These are phyloP conservation scores for Scomberomorus guttatus DNA, from an alignment of 2,797 vertebrate genomes.

Conservation along the genomic window DNA sequence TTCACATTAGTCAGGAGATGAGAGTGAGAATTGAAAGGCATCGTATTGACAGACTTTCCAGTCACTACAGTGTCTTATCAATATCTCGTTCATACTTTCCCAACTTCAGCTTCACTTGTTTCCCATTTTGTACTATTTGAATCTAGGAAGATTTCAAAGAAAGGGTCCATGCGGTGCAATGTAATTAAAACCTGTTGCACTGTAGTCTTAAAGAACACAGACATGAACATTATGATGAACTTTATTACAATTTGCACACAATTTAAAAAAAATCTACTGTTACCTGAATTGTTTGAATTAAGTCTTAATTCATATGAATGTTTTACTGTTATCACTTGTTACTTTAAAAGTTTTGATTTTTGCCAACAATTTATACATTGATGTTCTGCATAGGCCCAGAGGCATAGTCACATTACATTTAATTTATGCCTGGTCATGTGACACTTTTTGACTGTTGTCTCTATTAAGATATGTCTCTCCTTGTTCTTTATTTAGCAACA, in stretches of 20 bases:
- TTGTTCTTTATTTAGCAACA: neutral
- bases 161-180: constrained; percentile 36
- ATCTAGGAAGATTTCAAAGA: constrained; percentile 29
- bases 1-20: constrained; percentile 55
- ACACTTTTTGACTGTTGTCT: constrained; percentile 43
- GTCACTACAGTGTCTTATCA: constrained; percentile 57
- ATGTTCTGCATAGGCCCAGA: constrained; percentile 54
- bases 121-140: constrained; percentile 42
- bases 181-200: constrained; percentile 43
- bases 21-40: constrained; percentile 67
- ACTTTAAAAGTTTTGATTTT: constrained; percentile 35
- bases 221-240: constrained; percentile 20
- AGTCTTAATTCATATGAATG: neutral
- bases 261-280: neutral
- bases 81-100: constrained; percentile 39
- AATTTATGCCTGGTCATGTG: constrained; percentile 67
- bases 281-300: neutral
- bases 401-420: constrained; percentile 45
- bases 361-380: constrained; percentile 45
- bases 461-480: neutral
- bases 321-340: constrained; percentile 40
- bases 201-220: constrained; percentile 27
- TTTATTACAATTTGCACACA: neutral
- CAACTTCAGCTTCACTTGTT: constrained; percentile 46
- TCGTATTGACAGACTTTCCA: constrained; percentile 44